These are phyloP conservation scores for Parazoanthus atlanticus DNA, from an alignment of 92 coral and sea anemone genomes.

Conservation along the genomic window DNA sequence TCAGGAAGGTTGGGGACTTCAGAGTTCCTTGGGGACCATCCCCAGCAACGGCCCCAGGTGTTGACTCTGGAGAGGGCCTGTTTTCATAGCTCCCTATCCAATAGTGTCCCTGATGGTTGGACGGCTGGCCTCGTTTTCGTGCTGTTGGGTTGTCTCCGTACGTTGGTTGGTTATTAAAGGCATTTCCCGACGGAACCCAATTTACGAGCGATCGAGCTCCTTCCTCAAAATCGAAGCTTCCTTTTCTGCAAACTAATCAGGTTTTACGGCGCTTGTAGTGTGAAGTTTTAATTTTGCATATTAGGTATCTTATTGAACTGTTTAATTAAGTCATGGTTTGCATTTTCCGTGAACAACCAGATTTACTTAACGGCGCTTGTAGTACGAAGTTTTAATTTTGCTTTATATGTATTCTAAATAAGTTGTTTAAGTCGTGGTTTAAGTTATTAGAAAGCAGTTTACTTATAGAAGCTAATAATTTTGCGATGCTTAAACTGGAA, in stretches of 20 bases:
- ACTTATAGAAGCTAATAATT: too few relatives aligned
- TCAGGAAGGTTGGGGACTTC: constrained; percentile 50
- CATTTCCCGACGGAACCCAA: constrained; percentile 60
- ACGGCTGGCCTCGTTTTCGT: constrained; percentile 55
- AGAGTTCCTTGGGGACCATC: constrained; percentile 41
- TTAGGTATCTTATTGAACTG: neutral
- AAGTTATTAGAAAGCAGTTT: too few relatives aligned
- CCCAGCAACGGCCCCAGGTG: constrained; percentile 35
- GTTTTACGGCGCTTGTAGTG: neutral
- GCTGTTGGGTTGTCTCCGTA: constrained; percentile 70
- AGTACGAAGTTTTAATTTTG: too few relatives aligned
- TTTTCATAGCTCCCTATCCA: constrained; percentile 56
- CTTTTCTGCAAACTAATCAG: constrained; percentile 23
- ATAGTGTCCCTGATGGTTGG: constrained; percentile 59
- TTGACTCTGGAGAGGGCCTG: constrained; percentile 30
- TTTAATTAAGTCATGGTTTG: too few relatives aligned
- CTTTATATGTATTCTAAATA: too few relatives aligned
- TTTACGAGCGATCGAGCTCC: constrained; percentile 34
- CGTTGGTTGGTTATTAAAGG: constrained; percentile 69
- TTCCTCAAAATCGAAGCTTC: constrained; percentile 63
- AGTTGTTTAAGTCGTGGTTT: too few relatives aligned
- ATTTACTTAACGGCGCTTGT: too few relatives aligned
- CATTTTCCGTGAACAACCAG: too few relatives aligned
- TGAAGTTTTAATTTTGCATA: neutral
- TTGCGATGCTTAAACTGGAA: too few relatives aligned